Evolutionary conservation across 1,140 invertebrate genomes (phyloP), one percentile per base, ranked within the genome.

Genomic region (Penaeus vannamei): DNA sequence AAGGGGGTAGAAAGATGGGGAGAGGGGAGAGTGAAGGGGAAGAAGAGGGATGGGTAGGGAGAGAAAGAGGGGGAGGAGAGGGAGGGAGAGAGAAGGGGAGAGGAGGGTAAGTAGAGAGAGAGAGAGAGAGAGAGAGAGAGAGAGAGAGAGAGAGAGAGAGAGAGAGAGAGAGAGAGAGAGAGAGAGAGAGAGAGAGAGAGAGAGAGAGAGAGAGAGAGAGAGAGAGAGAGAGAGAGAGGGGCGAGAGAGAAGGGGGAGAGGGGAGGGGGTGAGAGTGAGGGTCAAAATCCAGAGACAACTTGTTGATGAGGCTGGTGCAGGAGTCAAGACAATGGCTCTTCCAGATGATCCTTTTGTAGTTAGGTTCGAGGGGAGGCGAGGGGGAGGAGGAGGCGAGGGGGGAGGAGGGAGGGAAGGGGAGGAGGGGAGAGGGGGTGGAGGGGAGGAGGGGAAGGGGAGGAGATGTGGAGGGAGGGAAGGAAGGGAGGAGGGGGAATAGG

Each of bases 221-320:
- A 20, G 22, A 32, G 46, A 72, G 59, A 10, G 23, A 17, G 23
- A 10, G 76, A 80, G 59, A 60, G 29, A 29, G 29, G 46, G 36
- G 7, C n/a, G 10, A 2, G 79, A 29, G 80, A 20, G 64, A 14
- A 36, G 32, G 86, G n/a, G 36, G 17, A 17, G 80, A 19, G 86
- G 77, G 32, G 53, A 80, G 81, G 83, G 80, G 83, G 86, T n/a
- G 80, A 64, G 87, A 89, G 76, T 89, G 87, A 83, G 87, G 87
- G 87, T 89, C 87, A 89, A 89, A 89, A 80, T 89, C 87, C 87
- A 64, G 53, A 66, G 87, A 84, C 87, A 89, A 89, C 87, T 89
- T 89, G 87, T 89, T 89, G 87, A 89, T 89, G 87, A 84, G 84
- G 64, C 87, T 60, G 53, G 87, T 42, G 81, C 87, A 84, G 81